Conservation (phyloP, 2,113 vertebrate species). For the Anhinga rufa region DNA sequence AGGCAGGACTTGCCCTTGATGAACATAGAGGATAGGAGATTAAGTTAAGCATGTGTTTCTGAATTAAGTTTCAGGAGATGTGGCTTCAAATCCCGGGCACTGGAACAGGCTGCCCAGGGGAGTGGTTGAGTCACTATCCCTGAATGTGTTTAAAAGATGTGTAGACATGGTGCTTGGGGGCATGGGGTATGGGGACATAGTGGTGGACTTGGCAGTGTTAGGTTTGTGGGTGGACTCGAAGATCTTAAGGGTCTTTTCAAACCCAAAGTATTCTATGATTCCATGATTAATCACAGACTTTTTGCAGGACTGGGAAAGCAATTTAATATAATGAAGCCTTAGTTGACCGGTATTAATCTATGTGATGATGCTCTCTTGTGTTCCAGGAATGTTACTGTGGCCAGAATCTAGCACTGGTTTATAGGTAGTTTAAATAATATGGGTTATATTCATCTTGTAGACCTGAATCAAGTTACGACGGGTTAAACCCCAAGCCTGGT, state of each 20-base stretch:
- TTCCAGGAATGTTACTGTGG: background rate
- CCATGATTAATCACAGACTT: background rate
- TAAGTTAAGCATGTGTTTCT: background rate
- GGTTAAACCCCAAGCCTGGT: background rate
- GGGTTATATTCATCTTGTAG: background rate
- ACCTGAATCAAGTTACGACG: background rate
- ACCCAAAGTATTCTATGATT: background rate
- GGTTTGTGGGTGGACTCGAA: background rate
- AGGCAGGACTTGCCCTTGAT: no score
- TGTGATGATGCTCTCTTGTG: background rate
- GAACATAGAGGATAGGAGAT: background rate
- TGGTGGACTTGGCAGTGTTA: background rate
- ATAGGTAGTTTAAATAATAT: background rate
- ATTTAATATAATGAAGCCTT: background rate
- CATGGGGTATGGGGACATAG: background rate
- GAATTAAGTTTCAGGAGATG: background rate
- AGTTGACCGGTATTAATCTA: background rate
- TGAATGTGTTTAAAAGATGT: background rate
- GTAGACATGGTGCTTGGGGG: background rate
- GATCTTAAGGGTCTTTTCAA: background rate
- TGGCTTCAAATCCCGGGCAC: background rate
- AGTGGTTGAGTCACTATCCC: background rate
- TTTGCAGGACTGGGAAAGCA: background rate
- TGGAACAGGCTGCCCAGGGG: background rate
- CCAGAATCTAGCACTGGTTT: background rate